These are phyloP conservation scores for Subanguina moxae DNA, from an alignment of 1,140 invertebrate genomes.

Conservation along the genomic window DNA sequence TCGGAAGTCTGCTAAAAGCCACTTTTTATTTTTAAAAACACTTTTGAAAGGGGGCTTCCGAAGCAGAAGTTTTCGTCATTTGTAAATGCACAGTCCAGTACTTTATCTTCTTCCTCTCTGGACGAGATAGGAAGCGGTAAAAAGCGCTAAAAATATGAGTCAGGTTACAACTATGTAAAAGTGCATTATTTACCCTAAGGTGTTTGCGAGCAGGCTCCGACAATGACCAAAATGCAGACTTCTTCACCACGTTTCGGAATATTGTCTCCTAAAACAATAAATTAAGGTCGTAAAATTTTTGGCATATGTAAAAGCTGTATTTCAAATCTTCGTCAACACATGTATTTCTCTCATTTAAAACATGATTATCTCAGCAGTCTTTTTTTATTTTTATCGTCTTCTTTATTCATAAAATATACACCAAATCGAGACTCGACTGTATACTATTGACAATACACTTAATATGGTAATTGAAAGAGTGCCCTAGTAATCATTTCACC, in stretches of 20 bases:
- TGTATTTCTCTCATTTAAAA: no score
- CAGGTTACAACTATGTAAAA: slow-evolving; percentile 13
- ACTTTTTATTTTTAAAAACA: slow-evolving; percentile 29
- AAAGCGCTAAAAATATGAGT: slow-evolving; percentile 25
- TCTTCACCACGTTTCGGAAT: slow-evolving; percentile 25
- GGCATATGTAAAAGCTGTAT: no score
- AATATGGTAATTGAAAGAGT: no score
- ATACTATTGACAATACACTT: no score
- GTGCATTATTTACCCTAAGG: slow-evolving; percentile 18
- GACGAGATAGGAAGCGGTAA: slow-evolving; percentile 14
- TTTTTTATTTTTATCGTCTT: no score
- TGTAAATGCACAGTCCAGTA: slow-evolving; percentile 23
- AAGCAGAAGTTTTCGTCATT: slow-evolving; percentile 30
- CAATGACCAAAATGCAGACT: slow-evolving; percentile 24
- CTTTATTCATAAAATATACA: no score
- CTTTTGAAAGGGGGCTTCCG: slow-evolving; percentile 33
- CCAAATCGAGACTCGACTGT: no score
- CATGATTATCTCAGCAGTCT: no score
- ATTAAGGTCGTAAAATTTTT: no score
- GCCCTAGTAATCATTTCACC: no score
- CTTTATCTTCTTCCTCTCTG: slow-evolving; percentile 17
- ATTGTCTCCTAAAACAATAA: slow-evolving; percentile 23
- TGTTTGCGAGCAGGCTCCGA: slow-evolving; percentile 27
- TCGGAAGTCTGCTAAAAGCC: neutral
- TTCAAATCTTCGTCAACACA: no score